These are phyloP conservation scores for Papilio glaucus DNA, from an alignment of 1,140 invertebrate species.

Conservation along the genomic window DNA sequence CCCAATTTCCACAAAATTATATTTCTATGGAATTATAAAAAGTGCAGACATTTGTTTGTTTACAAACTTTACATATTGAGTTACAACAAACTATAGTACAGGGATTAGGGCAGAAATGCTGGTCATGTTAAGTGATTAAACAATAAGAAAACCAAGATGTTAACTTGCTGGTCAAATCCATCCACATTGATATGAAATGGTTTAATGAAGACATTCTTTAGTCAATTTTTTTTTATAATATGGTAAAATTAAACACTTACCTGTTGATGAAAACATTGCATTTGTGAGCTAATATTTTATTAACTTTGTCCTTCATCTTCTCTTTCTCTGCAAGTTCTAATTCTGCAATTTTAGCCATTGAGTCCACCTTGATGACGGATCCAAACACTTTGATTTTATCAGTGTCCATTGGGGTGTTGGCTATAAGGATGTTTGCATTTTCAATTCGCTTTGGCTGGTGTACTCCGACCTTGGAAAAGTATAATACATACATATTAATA, in stretches of 20 bases:
- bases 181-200: too few species aligned
- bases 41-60: too few species aligned
- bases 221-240: conserved; percentile 20
- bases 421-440: conserved; percentile 98
- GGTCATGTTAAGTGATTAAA: too few species aligned
- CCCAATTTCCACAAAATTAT: too few species aligned
- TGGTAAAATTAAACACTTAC: conserved; percentile 64
- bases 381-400: conserved; percentile 99
- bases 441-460: conserved; percentile 95
- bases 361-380: conserved; percentile 98
- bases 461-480: conserved; percentile 79
- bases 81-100: too few species aligned
- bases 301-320: conserved; percentile 99
- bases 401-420: conserved; percentile 99
- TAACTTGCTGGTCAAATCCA: too few species aligned
- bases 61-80: too few species aligned
- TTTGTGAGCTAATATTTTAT: conserved; percentile 97
- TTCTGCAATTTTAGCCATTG: conserved; percentile 98
- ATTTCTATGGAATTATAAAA: too few species aligned
- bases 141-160: too few species aligned
- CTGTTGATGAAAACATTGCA: conserved; percentile 99
- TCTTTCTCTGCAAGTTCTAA: conserved; percentile 99
- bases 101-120: too few species aligned
- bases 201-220: too few species aligned
- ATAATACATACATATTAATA: conserved; percentile 27